Percentiles rank a stretch among this genome's conserved stretches.
Evolutionary conservation across 2,797 vertebrate genomes (phyloP).

Genomic region (Labeo calbasu): DNA sequence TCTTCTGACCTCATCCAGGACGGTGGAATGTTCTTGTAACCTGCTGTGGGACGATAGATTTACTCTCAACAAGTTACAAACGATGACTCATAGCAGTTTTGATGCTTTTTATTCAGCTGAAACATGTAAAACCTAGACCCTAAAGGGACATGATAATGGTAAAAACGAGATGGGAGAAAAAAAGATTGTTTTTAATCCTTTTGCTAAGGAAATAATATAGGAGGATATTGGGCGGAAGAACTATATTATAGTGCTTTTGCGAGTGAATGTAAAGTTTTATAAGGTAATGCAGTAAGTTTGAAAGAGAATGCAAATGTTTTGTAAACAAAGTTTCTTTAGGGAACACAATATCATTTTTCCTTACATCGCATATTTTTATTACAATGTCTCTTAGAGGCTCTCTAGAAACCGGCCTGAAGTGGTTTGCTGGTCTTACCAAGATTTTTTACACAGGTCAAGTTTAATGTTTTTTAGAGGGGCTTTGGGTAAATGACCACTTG

Average conservation of each 20-base stretch:
- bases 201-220: neutral
- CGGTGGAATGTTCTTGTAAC: conserved; percentile 7
- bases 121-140: neutral
- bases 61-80: conserved; percentile 14
- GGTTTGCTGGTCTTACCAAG: neutral
- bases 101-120: neutral
- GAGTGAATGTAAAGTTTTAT: neutral
- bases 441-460: neutral
- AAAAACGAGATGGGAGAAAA: neutral
- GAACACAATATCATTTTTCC: neutral
- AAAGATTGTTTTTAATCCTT: neutral
- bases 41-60: conserved; percentile 1
- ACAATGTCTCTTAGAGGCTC: neutral
- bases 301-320: neutral
- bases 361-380: neutral
- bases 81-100: neutral
- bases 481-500: neutral
- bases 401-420: neutral
- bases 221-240: neutral
- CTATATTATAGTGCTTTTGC: neutral
- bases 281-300: neutral
- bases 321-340: neutral
- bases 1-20: neutral
- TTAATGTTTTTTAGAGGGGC: neutral
- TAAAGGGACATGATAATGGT: neutral